A percentile compares a stretch with the other conserved stretches of the same genome.
Evolutionary conservation across 37 sponge, comb jelly and placozoan genomes (phyloP).

Genomic region (Corticium candelabrum): DNA sequence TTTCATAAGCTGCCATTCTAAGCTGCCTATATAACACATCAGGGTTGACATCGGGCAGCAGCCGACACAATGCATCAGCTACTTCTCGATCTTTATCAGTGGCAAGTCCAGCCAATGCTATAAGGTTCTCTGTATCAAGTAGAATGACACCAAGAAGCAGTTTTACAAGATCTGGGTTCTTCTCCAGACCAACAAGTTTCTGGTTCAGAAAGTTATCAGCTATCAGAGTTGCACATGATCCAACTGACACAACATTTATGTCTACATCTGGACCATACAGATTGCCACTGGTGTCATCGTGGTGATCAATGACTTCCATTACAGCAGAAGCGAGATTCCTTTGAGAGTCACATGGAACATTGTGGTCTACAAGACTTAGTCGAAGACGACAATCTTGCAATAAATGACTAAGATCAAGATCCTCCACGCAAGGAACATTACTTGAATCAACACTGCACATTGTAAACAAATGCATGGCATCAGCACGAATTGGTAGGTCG

Average conservation of each 20-base stretch:
- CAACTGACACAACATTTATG: slow-evolving; percentile 29
- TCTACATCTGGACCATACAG: not conserved
- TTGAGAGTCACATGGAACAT: not conserved
- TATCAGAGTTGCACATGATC: slow-evolving; percentile 61
- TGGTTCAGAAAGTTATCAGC: slow-evolving; percentile 18
- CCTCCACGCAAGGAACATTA: not conserved
- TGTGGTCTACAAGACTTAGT: slow-evolving; percentile 59
- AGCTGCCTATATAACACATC: not conserved
- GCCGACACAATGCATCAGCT: slow-evolving; percentile 15
- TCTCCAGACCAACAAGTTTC: not conserved
- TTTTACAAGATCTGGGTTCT: slow-evolving; percentile 10
- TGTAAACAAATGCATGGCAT: not conserved
- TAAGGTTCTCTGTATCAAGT: slow-evolving; percentile 52
- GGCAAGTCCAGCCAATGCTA: slow-evolving; percentile 16
- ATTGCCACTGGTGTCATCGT: slow-evolving; percentile 5
- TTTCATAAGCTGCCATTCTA: not conserved
- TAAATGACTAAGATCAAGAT: not conserved
- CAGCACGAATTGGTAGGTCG: not conserved
- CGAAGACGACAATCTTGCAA: not conserved
- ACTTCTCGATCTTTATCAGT: slow-evolving; percentile 39
- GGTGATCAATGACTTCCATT: slow-evolving; percentile 43
- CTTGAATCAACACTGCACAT: not conserved
- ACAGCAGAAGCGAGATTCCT: slow-evolving; percentile 13
- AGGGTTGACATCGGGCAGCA: not conserved
- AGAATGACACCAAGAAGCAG: slow-evolving; percentile 55